Base-by-base conservation (phyloP, 1,140 invertebrate genomes). In the Drepana arcuata region DNA sequence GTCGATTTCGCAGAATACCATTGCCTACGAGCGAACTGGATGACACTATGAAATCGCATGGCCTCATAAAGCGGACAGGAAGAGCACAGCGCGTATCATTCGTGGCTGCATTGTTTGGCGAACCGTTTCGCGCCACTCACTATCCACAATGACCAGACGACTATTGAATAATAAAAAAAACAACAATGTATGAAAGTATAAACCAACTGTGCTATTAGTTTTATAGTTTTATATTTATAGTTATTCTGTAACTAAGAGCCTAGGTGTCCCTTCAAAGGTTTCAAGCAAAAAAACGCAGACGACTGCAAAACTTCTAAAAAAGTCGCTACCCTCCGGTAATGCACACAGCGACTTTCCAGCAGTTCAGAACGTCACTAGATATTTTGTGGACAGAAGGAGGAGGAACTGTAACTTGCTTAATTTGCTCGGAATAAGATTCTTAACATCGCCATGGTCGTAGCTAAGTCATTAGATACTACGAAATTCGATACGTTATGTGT, bases 31-130 rank as follows among this genome's bases (percentile, higher is more conserved):
- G 23, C 14, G 16, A 16, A 12, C n/a, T 34, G 30, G 35, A 28
- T 46, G 47, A 42, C 45, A 53, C 48, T 38, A 56, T 55, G 36
- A 38, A 57, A 63, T 61, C 53, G 45, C 54, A 65, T 63, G 59
- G 47, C 62, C 57, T 48, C 64, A 66, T 64, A 64, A 46, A 58
- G 41, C 24, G 27, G 39, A 42, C 59, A 63, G 63, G 63, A 67
- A 61, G 59, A 50, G 49, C 62, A 46, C 15, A 43, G 34, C 39
- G 55, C 56, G 61, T n/a, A n/a, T n/a, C n/a, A n/a, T n/a, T n/a
- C 57, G 43, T 64, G 60, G 43, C 47, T 52, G 52, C 52, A 63
- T 70, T 66, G 65, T 61, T 62, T 45, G 35, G 42, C 26, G 32
- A 33, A 32, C 35, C 64, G 66, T 68, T 58, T 60, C 66, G 65